Evolutionary conservation across 2,797 vertebrate species (phyloP).

Genomic region (Gastrophryne carolinensis): DNA sequence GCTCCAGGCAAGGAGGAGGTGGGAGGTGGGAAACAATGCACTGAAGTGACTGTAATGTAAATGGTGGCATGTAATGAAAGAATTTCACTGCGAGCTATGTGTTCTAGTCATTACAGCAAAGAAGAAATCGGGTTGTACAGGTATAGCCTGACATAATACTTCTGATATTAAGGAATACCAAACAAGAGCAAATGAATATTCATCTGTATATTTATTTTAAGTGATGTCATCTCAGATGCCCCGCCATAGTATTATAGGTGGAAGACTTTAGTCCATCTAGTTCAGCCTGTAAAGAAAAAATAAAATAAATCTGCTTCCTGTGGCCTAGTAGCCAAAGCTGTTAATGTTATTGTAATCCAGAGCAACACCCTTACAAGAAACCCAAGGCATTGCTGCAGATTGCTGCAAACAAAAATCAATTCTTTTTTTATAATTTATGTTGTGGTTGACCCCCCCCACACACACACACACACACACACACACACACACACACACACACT

Average conservation of each 20-base stretch:
- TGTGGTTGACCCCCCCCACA: too few species aligned
- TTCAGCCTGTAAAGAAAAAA: too few species aligned
- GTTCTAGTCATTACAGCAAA: slow-evolving; percentile 18
- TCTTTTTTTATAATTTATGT: too few species aligned
- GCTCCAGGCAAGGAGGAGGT: slow-evolving; percentile 8
- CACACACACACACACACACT: too few species aligned
- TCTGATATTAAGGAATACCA: not conserved
- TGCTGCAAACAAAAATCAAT: too few species aligned
- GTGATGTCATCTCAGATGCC: not conserved
- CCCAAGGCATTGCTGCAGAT: too few species aligned
- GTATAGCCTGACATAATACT: not conserved
- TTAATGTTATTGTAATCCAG: too few species aligned
- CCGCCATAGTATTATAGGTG: not conserved
- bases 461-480: too few species aligned
- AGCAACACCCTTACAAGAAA: too few species aligned
- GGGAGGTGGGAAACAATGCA: not conserved
- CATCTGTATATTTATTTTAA: not conserved
- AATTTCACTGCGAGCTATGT: slow-evolving; percentile 15
- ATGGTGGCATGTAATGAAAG: slow-evolving; percentile 15
- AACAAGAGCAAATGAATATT: not conserved
- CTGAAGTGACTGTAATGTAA: slow-evolving; percentile 26
- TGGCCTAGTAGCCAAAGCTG: too few species aligned
- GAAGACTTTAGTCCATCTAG: too few species aligned
- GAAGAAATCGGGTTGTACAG: not conserved
- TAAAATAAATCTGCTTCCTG: too few species aligned